phyloP scores from a whole-genome alignment of 2,888 invertebrate genomes.

The Drosophila pegasa region DNA sequence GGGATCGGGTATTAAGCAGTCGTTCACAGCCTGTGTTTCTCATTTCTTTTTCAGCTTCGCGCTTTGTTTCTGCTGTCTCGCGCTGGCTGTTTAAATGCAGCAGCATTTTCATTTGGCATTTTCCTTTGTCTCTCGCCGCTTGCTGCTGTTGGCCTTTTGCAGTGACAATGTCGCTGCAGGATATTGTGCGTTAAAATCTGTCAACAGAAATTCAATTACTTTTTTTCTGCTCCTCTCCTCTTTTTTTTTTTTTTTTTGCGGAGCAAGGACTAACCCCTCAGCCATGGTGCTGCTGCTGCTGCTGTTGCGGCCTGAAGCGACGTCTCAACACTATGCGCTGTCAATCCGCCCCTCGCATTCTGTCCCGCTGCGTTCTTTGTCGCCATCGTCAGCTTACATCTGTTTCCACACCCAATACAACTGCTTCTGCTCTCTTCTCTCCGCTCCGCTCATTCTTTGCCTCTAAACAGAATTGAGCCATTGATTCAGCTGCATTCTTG shows the following conservation, averaged over 20 bases:
- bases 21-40: background rate
- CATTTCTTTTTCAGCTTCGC: background rate
- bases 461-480: slow-evolving; percentile 50
- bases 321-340: slow-evolving; percentile 6
- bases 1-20: background rate
- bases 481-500: slow-evolving; percentile 42
- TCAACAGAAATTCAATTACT: slow-evolving; percentile 81
- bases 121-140: slow-evolving; percentile 18
- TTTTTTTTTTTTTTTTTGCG: background rate
- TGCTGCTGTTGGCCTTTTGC: slow-evolving; percentile 32
- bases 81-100: slow-evolving; percentile 21
- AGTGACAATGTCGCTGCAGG: slow-evolving; percentile 69
- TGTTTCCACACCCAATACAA: slow-evolving; percentile 53
- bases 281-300: background rate
- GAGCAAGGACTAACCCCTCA: background rate
- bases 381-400: slow-evolving; percentile 64
- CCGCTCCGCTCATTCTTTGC: slow-evolving; percentile 16
- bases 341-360: background rate
- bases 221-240: slow-evolving; percentile 34
- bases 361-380: slow-evolving; percentile 26
- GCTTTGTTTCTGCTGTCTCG: background rate
- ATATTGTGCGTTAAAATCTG: slow-evolving; percentile 80
- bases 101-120: slow-evolving; percentile 30
- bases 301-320: background rate
- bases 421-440: slow-evolving; percentile 35